phyloP scores from a whole-genome alignment of 2,797 vertebrate species.

The Pangasius mekongensis region DNA sequence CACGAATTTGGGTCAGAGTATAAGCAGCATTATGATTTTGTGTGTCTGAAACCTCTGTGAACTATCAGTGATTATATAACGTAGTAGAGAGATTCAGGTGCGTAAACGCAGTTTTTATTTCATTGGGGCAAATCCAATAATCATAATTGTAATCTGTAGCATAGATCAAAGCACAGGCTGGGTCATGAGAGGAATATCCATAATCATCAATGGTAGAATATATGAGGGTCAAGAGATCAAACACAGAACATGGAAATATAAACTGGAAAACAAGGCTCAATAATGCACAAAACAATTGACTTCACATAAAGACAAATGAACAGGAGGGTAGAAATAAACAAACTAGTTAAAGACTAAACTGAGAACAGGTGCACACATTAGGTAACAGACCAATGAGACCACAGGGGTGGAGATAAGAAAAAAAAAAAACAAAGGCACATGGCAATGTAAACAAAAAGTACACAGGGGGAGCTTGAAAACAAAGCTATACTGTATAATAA shows the following conservation, averaged over 20 bases:
- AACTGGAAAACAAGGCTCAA: background rate
- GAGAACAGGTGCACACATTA: background rate
- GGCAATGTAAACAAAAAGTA: background rate
- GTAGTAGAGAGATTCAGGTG: background rate
- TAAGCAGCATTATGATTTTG: slow-evolving; percentile 36
- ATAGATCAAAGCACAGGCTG: background rate
- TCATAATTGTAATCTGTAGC: background rate
- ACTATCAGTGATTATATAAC: background rate
- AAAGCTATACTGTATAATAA: background rate
- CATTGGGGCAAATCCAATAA: background rate
- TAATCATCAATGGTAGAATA: background rate
- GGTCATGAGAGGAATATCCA: background rate
- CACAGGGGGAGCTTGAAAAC: background rate
- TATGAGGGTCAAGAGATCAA: background rate
- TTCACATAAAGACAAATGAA: background rate
- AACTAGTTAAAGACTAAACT: background rate
- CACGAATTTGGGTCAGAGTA: slow-evolving; percentile 43
- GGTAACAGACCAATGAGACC: background rate
- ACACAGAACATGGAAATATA: background rate
- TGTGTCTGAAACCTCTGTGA: slow-evolving; percentile 19
- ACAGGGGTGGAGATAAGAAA: background rate
- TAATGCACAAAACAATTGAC: background rate
- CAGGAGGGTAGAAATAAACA: background rate
- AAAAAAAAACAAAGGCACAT: background rate
- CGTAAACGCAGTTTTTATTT: background rate